These are phyloP conservation scores for chimpanzee (Pan troglodytes) DNA, from an alignment of 2,113 vertebrate genomes.

Conservation along the genomic window NHGRI_mPanTro3-v2.1_pri NC_072401.2:57586501-57587000, in stretches of 20 bases:
- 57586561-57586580: conserved; percentile 7
- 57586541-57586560: conserved; percentile 36
- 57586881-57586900: conserved; percentile 92
- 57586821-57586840: conserved; percentile 42
- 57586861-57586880: conserved; percentile 85
- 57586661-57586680: not conserved
- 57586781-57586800: not conserved
- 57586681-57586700: not conserved
- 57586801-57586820: not conserved
- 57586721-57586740: not conserved
- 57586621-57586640: not conserved
- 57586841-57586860: conserved; percentile 82
- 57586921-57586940: conserved; percentile 92
- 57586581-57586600: not conserved
- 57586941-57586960: conserved; percentile 90
- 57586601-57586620: not conserved
- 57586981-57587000: conserved; percentile 86
- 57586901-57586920: conserved; percentile 92
- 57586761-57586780: not conserved
- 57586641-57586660: not conserved
- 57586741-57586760: not conserved
- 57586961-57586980: conserved; percentile 84
- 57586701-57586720: not conserved
- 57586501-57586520: not conserved
- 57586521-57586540: not conserved